Conservation (phyloP, 37 sponge, comb jelly and placozoan genomes). For the Aphrocallistes beatrix region DNA sequence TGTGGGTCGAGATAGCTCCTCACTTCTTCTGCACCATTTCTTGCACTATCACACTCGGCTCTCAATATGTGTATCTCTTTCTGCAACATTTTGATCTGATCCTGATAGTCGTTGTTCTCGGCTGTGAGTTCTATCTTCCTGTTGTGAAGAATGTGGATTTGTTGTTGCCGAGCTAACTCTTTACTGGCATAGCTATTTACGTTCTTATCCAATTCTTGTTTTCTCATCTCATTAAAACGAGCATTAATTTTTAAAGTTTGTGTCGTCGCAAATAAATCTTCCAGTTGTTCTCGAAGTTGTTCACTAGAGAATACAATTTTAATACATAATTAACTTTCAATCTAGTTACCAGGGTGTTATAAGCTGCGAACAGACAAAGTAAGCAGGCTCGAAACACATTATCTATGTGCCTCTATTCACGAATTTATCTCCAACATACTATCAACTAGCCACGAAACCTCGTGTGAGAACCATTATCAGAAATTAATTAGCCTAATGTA, state of each 20-base stretch:
- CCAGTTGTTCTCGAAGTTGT: background rate
- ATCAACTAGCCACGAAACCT: too few relatives aligned
- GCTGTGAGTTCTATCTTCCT: background rate
- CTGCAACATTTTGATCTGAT: background rate
- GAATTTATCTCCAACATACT: too few relatives aligned
- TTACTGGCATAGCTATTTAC: background rate
- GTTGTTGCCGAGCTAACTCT: background rate
- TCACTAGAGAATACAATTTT: background rate
- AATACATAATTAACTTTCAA: too few relatives aligned
- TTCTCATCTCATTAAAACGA: background rate
- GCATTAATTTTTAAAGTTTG: background rate
- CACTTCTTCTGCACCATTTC: background rate
- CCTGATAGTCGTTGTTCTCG: background rate
- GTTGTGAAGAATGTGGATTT: background rate
- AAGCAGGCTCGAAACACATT: too few relatives aligned
- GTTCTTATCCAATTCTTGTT: background rate
- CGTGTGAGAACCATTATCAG: too few relatives aligned
- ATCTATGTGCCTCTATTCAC: too few relatives aligned
- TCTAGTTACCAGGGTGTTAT: too few relatives aligned
- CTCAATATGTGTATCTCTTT: background rate
- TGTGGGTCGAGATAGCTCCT: too few relatives aligned
- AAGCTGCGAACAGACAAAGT: too few relatives aligned
- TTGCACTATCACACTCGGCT: background rate
- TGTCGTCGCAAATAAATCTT: background rate
- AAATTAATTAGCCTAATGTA: too few relatives aligned